Percentiles rank a stretch among this genome's conserved stretches.
Evolutionary conservation across 1,140 invertebrate genomes (phyloP).

Genomic region (Caenorhabditis brenneri): DNA sequence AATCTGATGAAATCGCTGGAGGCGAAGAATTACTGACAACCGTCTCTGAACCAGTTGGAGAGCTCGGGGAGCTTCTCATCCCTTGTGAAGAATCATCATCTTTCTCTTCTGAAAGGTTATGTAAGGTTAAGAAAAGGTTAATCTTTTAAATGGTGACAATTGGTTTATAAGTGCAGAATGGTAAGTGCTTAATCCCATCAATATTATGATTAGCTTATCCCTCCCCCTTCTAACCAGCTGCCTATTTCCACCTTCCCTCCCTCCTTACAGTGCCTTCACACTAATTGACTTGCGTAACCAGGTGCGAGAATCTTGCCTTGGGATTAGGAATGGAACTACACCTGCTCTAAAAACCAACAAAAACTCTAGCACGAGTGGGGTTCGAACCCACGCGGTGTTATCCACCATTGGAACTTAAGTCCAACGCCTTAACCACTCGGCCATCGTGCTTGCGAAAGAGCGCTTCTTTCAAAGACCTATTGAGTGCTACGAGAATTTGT

Average conservation of each 20-base stretch:
- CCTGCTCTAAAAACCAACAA: neutral
- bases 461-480: neutral
- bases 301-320: neutral
- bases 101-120: constrained; percentile 35
- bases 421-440: constrained; percentile 62
- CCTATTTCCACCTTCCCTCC: neutral
- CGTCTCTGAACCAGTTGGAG: neutral
- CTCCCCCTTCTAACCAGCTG: neutral
- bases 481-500: neutral
- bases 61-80: neutral
- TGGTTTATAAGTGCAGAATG: neutral
- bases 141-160: constrained; percentile 11
- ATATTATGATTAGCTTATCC: constrained; percentile 27
- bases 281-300: constrained; percentile 48
- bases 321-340: neutral
- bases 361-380: constrained; percentile 55
- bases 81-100: neutral
- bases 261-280: neutral
- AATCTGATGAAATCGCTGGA: neutral
- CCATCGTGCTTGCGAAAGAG: constrained; percentile 49
- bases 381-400: constrained; percentile 57
- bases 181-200: constrained; percentile 32
- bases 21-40: constrained; percentile 8
- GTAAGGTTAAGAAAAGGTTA: constrained; percentile 8
- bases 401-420: constrained; percentile 60